Evolutionary conservation across 1,140 invertebrate species (phyloP), one percentile per base, ranked within the genome.

Genomic region (Scaptodrosophila lebanonensis): DNA sequence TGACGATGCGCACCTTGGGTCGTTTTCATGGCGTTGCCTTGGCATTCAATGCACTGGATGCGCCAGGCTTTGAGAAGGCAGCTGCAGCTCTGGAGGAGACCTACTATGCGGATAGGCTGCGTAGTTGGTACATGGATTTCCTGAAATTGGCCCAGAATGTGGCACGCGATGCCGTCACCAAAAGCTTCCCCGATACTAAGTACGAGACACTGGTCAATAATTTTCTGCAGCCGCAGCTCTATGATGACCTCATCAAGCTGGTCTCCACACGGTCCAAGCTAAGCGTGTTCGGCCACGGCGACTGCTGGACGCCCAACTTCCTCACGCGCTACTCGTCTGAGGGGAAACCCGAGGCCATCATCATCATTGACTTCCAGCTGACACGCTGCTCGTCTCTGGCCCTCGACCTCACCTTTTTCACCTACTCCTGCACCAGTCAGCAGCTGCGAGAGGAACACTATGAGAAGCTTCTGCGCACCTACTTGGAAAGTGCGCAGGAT

Each of bases 231-330:
- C 87, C 88, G 0, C 87, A 89, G 58, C 59, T 88, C 3, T 89
- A 71, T 59, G 86, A 85, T 49, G 87, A 87, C 30, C 52, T 82
- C 20, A 76, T 86, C 17, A 60, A 77, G 17, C 45, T 86, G 25
- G 76, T 85, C 1, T 70, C 72, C 22, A 62, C 62, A 0, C 64
- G 68, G 47, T 77, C 71, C 42, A 73, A 84, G 40, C 22, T 86
- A 25, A 90, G 88, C 20, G 90, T 92, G 0, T 88, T 93, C 15
- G 90, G 89, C 5, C 92, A 93, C 50, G 93, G 93, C 0, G 93
- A 94, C 82, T 90, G 89, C 20, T 94, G 93, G 93, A 90, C 90
- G 0, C 92, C 92, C 27, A 94, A 94, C 76, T 93, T 94, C 68
- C 71, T 94, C 2, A 89, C 90, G 7, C 88, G 89, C 48, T 89